Evolutionary conservation across 1,140 invertebrate genomes (phyloP), one percentile per base, ranked within the genome.

Genomic region (Pseudomyrmex dendroicus): DNA sequence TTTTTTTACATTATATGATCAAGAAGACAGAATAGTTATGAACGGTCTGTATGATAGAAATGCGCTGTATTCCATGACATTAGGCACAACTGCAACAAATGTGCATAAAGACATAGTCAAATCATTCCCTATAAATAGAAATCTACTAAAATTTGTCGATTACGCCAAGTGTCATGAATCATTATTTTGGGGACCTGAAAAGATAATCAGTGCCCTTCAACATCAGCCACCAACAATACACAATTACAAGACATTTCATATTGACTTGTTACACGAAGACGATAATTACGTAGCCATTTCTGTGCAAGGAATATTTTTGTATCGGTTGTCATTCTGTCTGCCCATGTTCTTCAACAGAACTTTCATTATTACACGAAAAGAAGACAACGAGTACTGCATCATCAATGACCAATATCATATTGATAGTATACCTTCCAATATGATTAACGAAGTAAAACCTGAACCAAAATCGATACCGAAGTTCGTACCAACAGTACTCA

Each of bases 101-200:
- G 63, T 25, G 5, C 92, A 93, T 5, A 91, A 91, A 73, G 91
- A 93, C 61, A 86, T 94, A 66, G 90, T 90, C 15, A 94, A 91
- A 70, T 86, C 84, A 15, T 91, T 94, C 73, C 84, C 87, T 0
- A 90, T 73, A 2, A 94, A 94, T 48, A 90, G 94, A 62, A 94
- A 94, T 88, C 83, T 94, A 56, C 67, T 94, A 7, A 94, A 94
- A 83, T 94, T 93, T 66, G 93, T 92, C 0, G 94, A 94, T 57
- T 94, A 94, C 61, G 93, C 94, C 0, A 94, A 94, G 46, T 94
- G 92, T 46, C 89, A 93, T n/a, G 93, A 94, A 67, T 93, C 90
- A 73, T 70, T 94, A 3, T 74, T 94, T 4, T 83, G 82, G 2
- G 94, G 94, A 9, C 92, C 93, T 9, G 93, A 94, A 15, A 92